A percentile compares a stretch with the other conserved stretches of the same genome.
Conservation (phyloP, 1,140 invertebrate species). For the Lerema accius region DNA sequence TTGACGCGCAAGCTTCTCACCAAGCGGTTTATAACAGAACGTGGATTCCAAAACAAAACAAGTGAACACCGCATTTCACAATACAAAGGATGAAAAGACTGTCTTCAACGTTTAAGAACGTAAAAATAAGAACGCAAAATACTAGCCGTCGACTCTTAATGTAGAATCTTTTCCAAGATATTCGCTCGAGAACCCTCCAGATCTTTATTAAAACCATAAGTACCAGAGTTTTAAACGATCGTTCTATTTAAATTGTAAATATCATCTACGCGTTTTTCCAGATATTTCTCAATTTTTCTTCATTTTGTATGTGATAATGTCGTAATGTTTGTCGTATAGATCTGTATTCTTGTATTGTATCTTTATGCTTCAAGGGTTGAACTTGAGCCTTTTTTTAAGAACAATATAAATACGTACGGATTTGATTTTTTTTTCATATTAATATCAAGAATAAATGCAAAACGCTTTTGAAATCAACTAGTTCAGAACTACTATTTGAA, state of each 20-base stretch:
- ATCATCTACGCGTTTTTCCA: constrained; percentile 6
- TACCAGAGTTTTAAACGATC: constrained; percentile 26
- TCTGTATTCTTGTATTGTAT: no score
- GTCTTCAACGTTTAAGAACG: not conserved
- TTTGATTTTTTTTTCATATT: no score
- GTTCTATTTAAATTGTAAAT: constrained; percentile 29
- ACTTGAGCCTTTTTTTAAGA: no score
- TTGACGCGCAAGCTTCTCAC: not conserved
- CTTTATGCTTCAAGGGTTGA: no score
- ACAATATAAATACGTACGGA: no score
- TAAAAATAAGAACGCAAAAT: constrained; percentile 15
- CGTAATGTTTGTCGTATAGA: constrained; percentile 16
- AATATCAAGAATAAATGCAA: no score
- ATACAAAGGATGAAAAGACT: constrained; percentile 5
- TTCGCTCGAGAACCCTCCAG: constrained; percentile 18
- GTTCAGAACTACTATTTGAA: no score
- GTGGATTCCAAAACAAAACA: not conserved
- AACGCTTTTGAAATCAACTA: no score
- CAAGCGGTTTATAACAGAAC: not conserved
- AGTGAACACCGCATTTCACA: not conserved
- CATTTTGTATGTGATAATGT: constrained; percentile 20
- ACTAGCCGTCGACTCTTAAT: constrained; percentile 6
- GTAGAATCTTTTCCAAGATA: constrained; percentile 27
- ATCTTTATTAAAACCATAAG: constrained; percentile 34
- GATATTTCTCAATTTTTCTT: constrained; percentile 7